These are phyloP conservation scores for Cepaea hortensis DNA, from an alignment of 2,888 invertebrate genomes.

Conservation along the genomic window DNA sequence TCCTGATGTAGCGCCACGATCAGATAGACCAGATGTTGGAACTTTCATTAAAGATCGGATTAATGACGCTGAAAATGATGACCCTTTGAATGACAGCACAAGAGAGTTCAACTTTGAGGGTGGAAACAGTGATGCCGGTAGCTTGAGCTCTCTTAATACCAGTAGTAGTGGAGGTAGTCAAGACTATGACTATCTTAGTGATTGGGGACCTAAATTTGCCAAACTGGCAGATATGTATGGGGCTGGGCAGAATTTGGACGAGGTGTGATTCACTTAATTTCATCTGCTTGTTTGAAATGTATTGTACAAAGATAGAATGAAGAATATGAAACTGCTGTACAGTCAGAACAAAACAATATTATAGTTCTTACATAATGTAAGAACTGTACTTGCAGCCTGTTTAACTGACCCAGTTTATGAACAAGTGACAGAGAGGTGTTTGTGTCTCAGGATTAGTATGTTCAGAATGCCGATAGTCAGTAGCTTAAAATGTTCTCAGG, in stretches of 20 bases:
- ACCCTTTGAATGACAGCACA: conserved; percentile 96
- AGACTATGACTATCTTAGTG: conserved; percentile 96
- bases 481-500: too few species aligned
- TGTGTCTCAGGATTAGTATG: too few species aligned
- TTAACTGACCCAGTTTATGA: not conserved
- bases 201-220: conserved; percentile 98
- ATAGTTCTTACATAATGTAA: not conserved
- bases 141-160: conserved; percentile 92
- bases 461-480: too few species aligned
- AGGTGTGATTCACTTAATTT: not conserved
- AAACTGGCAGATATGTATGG: conserved; percentile 98
- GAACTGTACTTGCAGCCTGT: not conserved
- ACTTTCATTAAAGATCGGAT: conserved; percentile 97
- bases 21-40: conserved; percentile 81
- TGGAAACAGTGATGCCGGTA: conserved; percentile 93
- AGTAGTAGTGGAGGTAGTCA: conserved; percentile 91
- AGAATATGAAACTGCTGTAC: not conserved
- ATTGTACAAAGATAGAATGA: not conserved
- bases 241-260: conserved; percentile 78
- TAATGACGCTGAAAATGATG: conserved; percentile 91
- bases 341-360: not conserved
- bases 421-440: not conserved
- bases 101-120: conserved; percentile 99
- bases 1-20: conserved; percentile 26
- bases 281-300: not conserved